Base-by-base conservation (phyloP, 2,113 vertebrate genomes). In the Urocitellus parryii region DNA sequence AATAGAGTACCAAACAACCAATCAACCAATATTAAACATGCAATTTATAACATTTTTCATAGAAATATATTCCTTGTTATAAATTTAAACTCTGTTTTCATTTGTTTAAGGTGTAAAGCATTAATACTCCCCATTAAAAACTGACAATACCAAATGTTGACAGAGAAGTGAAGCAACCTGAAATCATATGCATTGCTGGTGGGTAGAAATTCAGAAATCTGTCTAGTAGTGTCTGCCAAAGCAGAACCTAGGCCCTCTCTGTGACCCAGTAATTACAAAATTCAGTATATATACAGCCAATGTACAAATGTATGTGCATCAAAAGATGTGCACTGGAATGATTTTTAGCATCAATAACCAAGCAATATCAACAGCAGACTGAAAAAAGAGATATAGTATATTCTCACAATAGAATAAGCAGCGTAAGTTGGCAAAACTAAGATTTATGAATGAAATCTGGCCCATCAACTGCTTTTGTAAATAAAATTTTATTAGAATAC, bases 1-100 rank as follows among this genome's bases (percentile, higher is more conserved):
- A 32, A 27, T 17, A 27, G 25, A n/a, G 16, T 39, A 48, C 32
- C 74, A 8, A 42, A 53, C 65, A 77, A 84, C 13, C 37, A 65
- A 81, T 95, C 65, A 77, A 84, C 13, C 32, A 65, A 81, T 95
- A 85, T 90, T 45, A 86, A 91, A 77, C 13, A 18, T 61, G 53
- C 56, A 24, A 48, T 65, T 56, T 70, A 14, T 67, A 25, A 61
- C 27, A 74, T 12, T 56, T 79, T 84, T n/a, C 70, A 24, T 27
- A 2, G 13, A 87, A 9, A 68, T 95, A 11, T 32, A 77, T 25
- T 80, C 25, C 8, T 73, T 77, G 11, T 45, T 68, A 53, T 37
- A 82, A 13, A 48, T 74, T 45, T 45, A 88, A 72, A 76, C 48
- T 87, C 2, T 29, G 63, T 11, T 18, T 27, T 72, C 16, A 16